Conservation (phyloP, 2,888 invertebrate genomes). For the Sussaba pulchella region DNA sequence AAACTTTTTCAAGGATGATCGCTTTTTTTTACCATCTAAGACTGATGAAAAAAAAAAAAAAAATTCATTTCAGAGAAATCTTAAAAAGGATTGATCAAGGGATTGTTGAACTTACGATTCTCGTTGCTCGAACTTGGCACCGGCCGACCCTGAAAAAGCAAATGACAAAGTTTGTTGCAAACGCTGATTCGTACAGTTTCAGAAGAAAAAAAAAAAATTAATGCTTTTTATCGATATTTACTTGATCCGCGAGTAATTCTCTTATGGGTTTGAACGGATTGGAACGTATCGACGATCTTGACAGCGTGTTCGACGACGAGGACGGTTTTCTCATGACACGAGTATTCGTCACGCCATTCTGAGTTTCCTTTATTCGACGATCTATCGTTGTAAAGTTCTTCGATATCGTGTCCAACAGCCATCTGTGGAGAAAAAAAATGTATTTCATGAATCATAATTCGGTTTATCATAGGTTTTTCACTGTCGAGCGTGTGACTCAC, state of each 20-base stretch:
- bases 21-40: slow-evolving; percentile 55
- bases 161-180: neutral
- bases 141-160: slow-evolving; percentile 41
- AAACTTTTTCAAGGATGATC: slow-evolving; percentile 67
- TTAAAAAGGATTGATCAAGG: neutral
- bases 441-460: neutral
- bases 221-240: neutral
- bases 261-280: slow-evolving; percentile 79
- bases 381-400: slow-evolving; percentile 78
- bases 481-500: slow-evolving; percentile 70
- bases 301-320: slow-evolving; percentile 73
- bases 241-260: slow-evolving; percentile 71
- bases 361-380: slow-evolving; percentile 75
- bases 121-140: slow-evolving; percentile 54
- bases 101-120: slow-evolving; percentile 57
- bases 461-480: neutral
- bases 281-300: slow-evolving; percentile 76
- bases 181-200: too few species aligned
- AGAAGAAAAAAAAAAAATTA: too few species aligned
- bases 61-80: neutral
- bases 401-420: slow-evolving; percentile 79
- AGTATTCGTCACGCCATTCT: slow-evolving; percentile 67
- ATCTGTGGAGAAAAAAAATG: slow-evolving; percentile 75
- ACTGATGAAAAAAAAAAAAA: slow-evolving; percentile 36
- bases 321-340: slow-evolving; percentile 74